Percentiles rank a stretch among this genome's conserved stretches.
phyloP scores from a whole-genome alignment of 2,888 invertebrate genomes.

The Philonicus albiceps region DNA sequence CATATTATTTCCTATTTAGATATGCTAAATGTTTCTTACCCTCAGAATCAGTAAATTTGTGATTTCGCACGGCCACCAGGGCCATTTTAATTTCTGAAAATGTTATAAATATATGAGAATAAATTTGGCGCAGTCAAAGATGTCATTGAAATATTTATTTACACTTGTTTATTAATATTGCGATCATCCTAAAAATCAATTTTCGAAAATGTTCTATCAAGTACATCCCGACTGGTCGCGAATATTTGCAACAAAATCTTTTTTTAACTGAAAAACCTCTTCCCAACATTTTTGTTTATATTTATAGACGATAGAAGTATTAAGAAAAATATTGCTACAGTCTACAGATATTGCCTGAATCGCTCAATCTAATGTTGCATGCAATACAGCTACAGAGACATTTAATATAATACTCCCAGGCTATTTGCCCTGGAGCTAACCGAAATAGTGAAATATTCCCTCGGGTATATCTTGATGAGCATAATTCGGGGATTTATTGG shows the following conservation, averaged over 20 bases:
- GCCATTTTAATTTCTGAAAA: background rate
- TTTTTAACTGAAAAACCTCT: background rate
- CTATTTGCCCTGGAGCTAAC: background rate
- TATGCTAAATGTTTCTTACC: background rate
- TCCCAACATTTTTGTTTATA: conserved; percentile 23
- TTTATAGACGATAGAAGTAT: conserved; percentile 27
- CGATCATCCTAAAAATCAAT: conserved; percentile 16
- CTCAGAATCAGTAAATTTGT: background rate
- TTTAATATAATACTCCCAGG: background rate
- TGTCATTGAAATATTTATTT: conserved; percentile 20
- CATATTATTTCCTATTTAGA: background rate
- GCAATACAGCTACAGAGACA: background rate
- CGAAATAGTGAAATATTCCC: conserved; percentile 23
- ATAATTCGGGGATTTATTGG: conserved; percentile 34
- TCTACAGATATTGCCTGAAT: background rate
- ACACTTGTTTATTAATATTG: conserved; percentile 8
- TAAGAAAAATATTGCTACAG: background rate
- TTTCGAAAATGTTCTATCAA: conserved; percentile 21
- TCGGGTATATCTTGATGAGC: conserved; percentile 43
- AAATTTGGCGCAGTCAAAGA: conserved; percentile 16
- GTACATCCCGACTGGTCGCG: background rate
- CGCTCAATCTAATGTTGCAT: background rate
- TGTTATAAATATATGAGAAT: background rate
- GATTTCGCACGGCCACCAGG: background rate
- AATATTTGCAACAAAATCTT: conserved; percentile 1